Percentiles rank a stretch among this genome's conserved stretches.
phyloP scores from a whole-genome alignment of 1,140 invertebrate species.

The Brachionus paranguensis region DNA sequence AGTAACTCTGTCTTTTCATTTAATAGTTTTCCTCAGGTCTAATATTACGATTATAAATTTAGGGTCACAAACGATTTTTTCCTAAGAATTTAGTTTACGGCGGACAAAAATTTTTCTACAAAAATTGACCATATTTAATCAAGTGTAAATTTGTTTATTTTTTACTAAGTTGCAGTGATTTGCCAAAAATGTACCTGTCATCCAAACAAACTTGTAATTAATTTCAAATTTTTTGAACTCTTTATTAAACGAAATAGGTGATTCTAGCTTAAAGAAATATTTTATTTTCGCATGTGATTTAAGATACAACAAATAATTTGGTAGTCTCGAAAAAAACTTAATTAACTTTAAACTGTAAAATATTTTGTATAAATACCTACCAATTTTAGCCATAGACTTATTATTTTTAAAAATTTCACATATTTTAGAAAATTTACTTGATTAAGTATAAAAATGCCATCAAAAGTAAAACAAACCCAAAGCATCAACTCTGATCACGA shows the following conservation, averaged over 20 bases:
- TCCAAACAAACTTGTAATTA: background rate
- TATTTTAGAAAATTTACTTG: background rate
- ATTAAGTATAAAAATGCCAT: background rate
- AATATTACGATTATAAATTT: background rate
- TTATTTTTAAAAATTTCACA: background rate
- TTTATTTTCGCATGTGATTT: constrained; percentile 1
- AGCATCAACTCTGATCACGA: background rate
- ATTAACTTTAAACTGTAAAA: background rate
- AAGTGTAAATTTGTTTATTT: background rate
- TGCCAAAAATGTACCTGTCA: background rate
- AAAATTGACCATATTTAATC: background rate
- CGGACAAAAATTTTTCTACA: background rate
- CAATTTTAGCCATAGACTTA: background rate
- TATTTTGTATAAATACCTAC: background rate
- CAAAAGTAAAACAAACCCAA: background rate
- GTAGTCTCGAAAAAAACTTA: background rate
- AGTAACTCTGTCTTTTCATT: background rate
- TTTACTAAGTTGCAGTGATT: background rate
- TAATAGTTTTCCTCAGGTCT: background rate
- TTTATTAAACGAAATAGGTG: background rate
- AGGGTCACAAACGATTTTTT: background rate
- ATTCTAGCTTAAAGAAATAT: constrained; percentile 2
- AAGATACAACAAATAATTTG: background rate
- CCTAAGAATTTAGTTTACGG: background rate
- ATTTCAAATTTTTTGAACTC: background rate